Base-by-base conservation (phyloP, 2,888 invertebrate species). In the Antheraea assamensis region DNA sequence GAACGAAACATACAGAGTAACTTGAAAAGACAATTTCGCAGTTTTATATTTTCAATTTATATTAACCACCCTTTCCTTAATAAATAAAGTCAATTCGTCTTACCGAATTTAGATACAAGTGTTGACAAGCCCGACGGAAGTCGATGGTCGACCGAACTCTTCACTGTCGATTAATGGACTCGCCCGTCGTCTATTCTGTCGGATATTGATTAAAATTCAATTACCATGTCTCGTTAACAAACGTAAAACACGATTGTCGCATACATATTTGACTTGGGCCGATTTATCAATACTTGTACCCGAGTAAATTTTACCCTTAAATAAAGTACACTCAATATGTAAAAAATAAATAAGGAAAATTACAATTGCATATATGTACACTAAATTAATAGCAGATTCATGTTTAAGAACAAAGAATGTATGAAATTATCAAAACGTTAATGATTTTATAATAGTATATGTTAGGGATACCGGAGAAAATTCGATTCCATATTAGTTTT, bases 81-180 rank as follows among this genome's bases (percentile, higher is more conserved):
- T 93, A 93, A 93, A 93, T 92, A 91, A 93, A 91, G 68, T 91
- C 86, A 92, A 90, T 91, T 91, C 87, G 81, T 86, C 78, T 78
- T 81, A 82, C 42, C 71, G 71, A 71, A 74, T 71, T 64, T 58
- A 70, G 70, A 58, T 58, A 47, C 70, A 58, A 73, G 52, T 52
- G 61, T 24, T 55, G 64, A 72, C 27, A 64, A 30, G 17, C 61
- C 17, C 61, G 61, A 30, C 61, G 61, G 19, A 64, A 64, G 15
- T 64, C 30, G 61, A 30, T 64, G 61, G 61, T 30, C 27, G 27
- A 64, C 61, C 30, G 61, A 64, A 64, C 30, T 64, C 61, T 21
- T 64, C 61, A 27, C 30, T 64, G 61, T 30, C 61, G 61, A 27
- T 17, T 64, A 64, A 27, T 64, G 30, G 27, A 30, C 61, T 64